phyloP scores from a whole-genome alignment of 2,888 invertebrate genomes.

The Iselma pallidipennis region DNA sequence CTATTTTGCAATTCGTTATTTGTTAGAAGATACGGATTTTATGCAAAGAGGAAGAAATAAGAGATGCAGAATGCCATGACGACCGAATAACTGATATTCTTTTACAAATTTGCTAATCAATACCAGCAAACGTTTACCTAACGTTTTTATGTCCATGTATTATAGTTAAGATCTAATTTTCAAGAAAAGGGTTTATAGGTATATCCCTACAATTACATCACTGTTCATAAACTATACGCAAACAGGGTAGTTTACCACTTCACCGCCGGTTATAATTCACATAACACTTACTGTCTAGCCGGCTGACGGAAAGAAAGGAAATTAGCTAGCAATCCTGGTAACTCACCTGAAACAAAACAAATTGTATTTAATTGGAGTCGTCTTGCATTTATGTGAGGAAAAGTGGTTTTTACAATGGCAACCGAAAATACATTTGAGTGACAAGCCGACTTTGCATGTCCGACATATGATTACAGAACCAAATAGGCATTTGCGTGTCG shows the following conservation, averaged over 20 bases:
- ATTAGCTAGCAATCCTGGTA: conserved; percentile 13
- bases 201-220: conserved; percentile 23
- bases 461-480: conserved; percentile 45
- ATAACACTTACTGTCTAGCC: conserved; percentile 21
- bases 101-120: too few relatives aligned
- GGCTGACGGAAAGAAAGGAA: conserved; percentile 14
- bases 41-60: conserved; percentile 8
- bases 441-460: conserved; percentile 48
- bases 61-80: too few relatives aligned
- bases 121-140: too few relatives aligned
- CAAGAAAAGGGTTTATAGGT: too few relatives aligned
- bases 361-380: background rate
- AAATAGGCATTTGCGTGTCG: conserved; percentile 46
- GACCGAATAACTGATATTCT: too few relatives aligned
- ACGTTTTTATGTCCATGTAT: too few relatives aligned
- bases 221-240: too few relatives aligned
- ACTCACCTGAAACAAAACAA: conserved; percentile 43
- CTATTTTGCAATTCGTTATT: background rate
- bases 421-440: conserved; percentile 34
- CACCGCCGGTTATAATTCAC: conserved; percentile 21
- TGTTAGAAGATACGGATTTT: background rate
- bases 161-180: too few relatives aligned
- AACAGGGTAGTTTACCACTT: too few relatives aligned
- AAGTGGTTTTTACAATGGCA: background rate
- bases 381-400: conserved; percentile 9